A percentile compares a stretch with the other conserved stretches of the same genome.
Evolutionary conservation across 2,113 vertebrate species (phyloP).

Genomic region (Mastomys natalensis): DNA sequence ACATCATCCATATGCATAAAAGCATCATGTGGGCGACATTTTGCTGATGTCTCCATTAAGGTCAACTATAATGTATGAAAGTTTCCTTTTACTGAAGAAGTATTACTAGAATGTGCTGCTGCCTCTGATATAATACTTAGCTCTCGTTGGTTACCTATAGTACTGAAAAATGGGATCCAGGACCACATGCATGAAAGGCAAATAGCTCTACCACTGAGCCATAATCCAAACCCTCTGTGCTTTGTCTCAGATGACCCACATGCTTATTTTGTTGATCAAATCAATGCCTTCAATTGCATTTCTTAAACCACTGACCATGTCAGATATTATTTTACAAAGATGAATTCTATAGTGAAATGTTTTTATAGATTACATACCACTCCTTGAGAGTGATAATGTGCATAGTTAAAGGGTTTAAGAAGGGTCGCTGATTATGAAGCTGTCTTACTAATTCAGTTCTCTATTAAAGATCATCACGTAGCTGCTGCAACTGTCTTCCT

Average conservation of each 20-base stretch:
- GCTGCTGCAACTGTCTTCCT: background rate
- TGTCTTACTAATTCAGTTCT: background rate
- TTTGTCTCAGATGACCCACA: conserved; percentile 20
- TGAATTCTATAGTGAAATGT: background rate
- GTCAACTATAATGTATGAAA: background rate
- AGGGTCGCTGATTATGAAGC: background rate
- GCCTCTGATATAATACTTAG: background rate
- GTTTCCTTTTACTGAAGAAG: background rate
- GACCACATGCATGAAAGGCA: background rate
- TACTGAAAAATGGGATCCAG: background rate
- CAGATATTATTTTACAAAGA: background rate
- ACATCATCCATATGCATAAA: background rate
- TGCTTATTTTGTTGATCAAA: background rate
- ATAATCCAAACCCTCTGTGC: background rate
- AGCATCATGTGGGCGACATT: background rate
- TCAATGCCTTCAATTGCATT: conserved; percentile 18
- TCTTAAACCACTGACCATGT: background rate
- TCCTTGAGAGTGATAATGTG: background rate
- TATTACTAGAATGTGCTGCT: background rate
- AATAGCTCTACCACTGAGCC: background rate
- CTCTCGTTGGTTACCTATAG: background rate
- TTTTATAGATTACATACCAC: background rate
- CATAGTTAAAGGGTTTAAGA: background rate
- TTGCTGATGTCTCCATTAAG: background rate
- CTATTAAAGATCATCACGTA: background rate